A percentile compares a stretch with the other conserved stretches of the same genome.
Conservation (phyloP, 1,140 invertebrate species). For the Drosophila varians region DNA sequence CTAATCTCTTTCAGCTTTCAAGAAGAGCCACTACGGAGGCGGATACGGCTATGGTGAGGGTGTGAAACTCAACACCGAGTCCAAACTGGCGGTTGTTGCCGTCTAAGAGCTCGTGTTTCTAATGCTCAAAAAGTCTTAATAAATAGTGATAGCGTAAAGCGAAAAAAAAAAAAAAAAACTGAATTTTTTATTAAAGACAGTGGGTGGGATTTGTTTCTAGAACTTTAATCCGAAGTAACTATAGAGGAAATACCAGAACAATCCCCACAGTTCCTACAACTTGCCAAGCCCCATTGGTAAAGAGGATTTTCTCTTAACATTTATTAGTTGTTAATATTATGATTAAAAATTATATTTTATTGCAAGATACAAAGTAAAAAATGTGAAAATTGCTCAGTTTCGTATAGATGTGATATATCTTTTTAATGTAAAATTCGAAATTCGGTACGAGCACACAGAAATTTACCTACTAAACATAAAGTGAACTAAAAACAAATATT, state of each 20-base stretch:
- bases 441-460: slow-evolving; percentile 80
- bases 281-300: slow-evolving; percentile 21
- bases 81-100: slow-evolving; percentile 55
- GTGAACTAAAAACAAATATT: slow-evolving; percentile 74
- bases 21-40: slow-evolving; percentile 62
- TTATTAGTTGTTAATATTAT: slow-evolving; percentile 66
- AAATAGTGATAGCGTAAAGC: slow-evolving; percentile 74
- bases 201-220: neutral
- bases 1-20: slow-evolving; percentile 47
- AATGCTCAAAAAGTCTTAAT: slow-evolving; percentile 55
- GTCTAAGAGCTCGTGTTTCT: slow-evolving; percentile 44
- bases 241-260: neutral
- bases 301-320: slow-evolving; percentile 22
- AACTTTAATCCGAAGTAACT: neutral
- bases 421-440: slow-evolving; percentile 74
- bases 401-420: slow-evolving; percentile 28
- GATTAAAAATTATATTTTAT: slow-evolving; percentile 68
- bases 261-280: neutral
- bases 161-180: neutral
- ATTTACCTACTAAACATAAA: slow-evolving; percentile 82
- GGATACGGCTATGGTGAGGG: slow-evolving; percentile 55
- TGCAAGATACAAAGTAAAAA: slow-evolving; percentile 81
- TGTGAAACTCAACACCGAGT: slow-evolving; percentile 49
- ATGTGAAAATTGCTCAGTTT: slow-evolving; percentile 78
- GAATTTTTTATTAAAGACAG: neutral